Percentiles rank a stretch among this genome's conserved stretches.
These are phyloP conservation scores for Passer montanus DNA, from an alignment of 2,113 vertebrate genomes.

Conservation along the genomic window DNA sequence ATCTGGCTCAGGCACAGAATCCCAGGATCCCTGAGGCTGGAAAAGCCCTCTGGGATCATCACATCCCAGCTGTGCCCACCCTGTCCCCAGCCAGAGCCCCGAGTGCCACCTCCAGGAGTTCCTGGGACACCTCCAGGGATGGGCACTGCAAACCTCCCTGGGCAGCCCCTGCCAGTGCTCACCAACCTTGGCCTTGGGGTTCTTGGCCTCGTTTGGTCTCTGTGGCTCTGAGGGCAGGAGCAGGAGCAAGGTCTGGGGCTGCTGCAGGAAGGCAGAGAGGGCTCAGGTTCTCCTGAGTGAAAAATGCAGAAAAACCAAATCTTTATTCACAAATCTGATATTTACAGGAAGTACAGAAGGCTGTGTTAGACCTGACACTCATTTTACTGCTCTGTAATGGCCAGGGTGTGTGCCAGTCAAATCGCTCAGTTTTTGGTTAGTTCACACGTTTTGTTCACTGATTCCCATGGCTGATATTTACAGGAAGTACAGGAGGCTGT, in stretches of 20 bases:
- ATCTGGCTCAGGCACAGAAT: not conserved
- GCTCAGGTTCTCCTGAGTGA: not conserved
- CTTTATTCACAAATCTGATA: not conserved
- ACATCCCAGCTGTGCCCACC: not conserved
- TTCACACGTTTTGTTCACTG: not conserved
- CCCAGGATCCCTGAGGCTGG: not conserved
- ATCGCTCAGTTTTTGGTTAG: not conserved
- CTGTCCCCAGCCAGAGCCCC: not conserved
- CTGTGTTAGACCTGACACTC: too few species aligned
- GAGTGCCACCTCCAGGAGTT: not conserved
- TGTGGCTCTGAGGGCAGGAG: not conserved
- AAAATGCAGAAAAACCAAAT: not conserved
- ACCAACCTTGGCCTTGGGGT: not conserved
- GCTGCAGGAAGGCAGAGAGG: not conserved
- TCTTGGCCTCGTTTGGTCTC: accelerated
- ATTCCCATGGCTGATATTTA: too few species aligned
- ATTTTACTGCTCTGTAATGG: accelerated
- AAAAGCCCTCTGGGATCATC: not conserved
- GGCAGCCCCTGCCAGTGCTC: not conserved
- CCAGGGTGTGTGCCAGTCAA: not conserved
- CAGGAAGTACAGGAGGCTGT: not conserved
- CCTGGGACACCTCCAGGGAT: not conserved
- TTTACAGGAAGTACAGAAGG: not conserved
- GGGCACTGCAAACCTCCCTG: not conserved
- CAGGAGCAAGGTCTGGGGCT: not conserved